Percentiles rank a stretch among this genome's conserved stretches.
Conservation (phyloP, 1,140 invertebrate genomes). For the Conus ventricosus region DNA sequence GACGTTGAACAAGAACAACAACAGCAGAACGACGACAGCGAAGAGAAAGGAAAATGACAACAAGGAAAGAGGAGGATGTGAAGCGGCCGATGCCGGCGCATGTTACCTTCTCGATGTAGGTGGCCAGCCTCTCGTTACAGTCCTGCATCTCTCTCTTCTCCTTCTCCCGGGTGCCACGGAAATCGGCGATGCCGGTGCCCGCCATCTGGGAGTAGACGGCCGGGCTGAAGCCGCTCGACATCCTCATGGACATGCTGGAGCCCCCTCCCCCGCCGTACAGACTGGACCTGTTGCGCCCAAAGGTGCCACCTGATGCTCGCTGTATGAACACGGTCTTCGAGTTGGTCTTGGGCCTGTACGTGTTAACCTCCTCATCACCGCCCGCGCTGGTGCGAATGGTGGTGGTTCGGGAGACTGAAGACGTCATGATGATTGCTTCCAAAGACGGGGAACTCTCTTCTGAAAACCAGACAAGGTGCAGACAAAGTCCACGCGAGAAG, state of each 20-base stretch:
- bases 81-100: too few species aligned
- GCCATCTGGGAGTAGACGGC: constrained; percentile 66
- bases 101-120: constrained; percentile 76
- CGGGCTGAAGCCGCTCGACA: constrained; percentile 25
- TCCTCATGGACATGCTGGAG: not conserved
- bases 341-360: constrained; percentile 20
- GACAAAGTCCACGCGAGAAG: too few species aligned
- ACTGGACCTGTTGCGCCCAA: not conserved
- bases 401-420: not conserved
- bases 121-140: constrained; percentile 77
- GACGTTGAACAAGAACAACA: too few species aligned
- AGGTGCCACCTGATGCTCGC: not conserved
- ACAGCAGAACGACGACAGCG: too few species aligned
- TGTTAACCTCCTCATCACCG: not conserved
- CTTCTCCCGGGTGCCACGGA: constrained; percentile 74
- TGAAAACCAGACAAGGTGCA: not conserved
- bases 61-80: too few species aligned
- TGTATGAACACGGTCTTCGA: constrained; percentile 33
- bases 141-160: constrained; percentile 78
- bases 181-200: constrained; percentile 71
- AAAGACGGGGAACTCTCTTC: not conserved
- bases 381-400: not conserved
- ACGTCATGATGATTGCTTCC: not conserved
- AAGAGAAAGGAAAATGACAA: too few species aligned
- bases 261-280: not conserved